Percentiles rank a stretch among this genome's conserved stretches.
Conservation (phyloP, 2,113 vertebrate species). For the Periophthalmodon schlosseri region DNA sequence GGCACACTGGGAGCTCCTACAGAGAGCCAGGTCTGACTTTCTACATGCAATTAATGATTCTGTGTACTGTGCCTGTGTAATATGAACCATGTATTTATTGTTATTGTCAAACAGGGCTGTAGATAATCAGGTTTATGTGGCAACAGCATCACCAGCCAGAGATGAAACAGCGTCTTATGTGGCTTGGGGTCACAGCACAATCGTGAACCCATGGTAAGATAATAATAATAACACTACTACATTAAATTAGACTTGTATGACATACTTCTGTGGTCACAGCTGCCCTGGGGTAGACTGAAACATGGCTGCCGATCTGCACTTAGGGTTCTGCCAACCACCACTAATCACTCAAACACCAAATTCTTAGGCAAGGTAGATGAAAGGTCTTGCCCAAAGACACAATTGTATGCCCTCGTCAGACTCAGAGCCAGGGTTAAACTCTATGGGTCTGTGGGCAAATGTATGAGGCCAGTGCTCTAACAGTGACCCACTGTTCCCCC, state of each 20-base stretch:
- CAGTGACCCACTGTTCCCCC: neutral
- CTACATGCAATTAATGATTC: neutral
- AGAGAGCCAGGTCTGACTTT: slow-evolving; percentile 85
- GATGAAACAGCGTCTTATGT: slow-evolving; percentile 89
- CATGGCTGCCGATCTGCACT: no score
- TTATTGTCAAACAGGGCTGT: slow-evolving; percentile 78
- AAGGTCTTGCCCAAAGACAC: neutral
- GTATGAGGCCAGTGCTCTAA: neutral
- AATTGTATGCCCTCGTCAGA: neutral
- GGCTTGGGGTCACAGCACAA: slow-evolving; percentile 94
- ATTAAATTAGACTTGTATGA: neutral
- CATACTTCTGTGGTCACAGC: neutral
- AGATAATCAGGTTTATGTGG: slow-evolving; percentile 94
- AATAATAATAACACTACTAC: neutral
- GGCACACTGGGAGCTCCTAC: slow-evolving; percentile 95
- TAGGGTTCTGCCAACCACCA: no score
- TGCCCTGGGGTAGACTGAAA: no score
- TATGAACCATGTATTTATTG: neutral
- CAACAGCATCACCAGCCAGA: slow-evolving; percentile 90
- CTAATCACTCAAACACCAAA: neutral
- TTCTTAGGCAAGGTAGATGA: neutral
- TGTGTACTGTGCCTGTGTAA: neutral
- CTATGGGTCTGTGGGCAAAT: neutral
- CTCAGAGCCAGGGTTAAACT: neutral
- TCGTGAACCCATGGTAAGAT: slow-evolving; percentile 93